phyloP scores from a whole-genome alignment of 2,888 invertebrate genomes.

The Bombyx huttoni region DNA sequence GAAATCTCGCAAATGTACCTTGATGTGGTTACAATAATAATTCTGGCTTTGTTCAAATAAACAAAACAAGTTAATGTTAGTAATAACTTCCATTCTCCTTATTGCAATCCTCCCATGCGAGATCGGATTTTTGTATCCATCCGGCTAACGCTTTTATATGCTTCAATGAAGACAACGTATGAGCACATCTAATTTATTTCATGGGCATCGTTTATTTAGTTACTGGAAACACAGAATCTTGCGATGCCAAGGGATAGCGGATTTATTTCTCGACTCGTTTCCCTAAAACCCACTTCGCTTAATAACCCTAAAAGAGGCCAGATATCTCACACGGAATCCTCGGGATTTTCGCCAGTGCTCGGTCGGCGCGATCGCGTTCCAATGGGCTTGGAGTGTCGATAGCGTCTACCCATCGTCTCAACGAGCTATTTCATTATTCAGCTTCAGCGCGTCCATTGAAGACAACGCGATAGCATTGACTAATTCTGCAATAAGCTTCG shows the following conservation, averaged over 20 bases:
- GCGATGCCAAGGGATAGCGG: constrained; percentile 36
- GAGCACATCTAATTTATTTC: constrained; percentile 52
- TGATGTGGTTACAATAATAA: background rate
- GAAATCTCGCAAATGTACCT: too few species aligned
- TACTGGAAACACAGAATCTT: constrained; percentile 41
- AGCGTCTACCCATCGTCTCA: constrained; percentile 41
- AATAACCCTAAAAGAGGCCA: constrained; percentile 62
- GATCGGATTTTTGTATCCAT: constrained; percentile 35
- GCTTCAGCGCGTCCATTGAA: constrained; percentile 41
- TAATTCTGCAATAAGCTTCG: constrained; percentile 59
- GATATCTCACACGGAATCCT: constrained; percentile 63
- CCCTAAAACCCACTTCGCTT: constrained; percentile 66
- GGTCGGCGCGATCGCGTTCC: constrained; percentile 37
- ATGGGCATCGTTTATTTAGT: constrained; percentile 46
- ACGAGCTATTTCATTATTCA: constrained; percentile 69
- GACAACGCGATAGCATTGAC: constrained; percentile 62
- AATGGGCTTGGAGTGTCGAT: constrained; percentile 38
- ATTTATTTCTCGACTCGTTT: constrained; percentile 60
- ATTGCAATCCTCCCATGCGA: constrained; percentile 47
- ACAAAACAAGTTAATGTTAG: background rate
- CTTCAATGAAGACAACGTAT: constrained; percentile 53
- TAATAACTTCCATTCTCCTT: constrained; percentile 37
- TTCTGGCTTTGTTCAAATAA: constrained; percentile 5
- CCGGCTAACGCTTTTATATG: constrained; percentile 22
- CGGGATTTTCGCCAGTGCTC: constrained; percentile 51